These are phyloP conservation scores for Salarias fasciatus DNA, from an alignment of 2,797 vertebrate species.

Conservation along the genomic window DNA sequence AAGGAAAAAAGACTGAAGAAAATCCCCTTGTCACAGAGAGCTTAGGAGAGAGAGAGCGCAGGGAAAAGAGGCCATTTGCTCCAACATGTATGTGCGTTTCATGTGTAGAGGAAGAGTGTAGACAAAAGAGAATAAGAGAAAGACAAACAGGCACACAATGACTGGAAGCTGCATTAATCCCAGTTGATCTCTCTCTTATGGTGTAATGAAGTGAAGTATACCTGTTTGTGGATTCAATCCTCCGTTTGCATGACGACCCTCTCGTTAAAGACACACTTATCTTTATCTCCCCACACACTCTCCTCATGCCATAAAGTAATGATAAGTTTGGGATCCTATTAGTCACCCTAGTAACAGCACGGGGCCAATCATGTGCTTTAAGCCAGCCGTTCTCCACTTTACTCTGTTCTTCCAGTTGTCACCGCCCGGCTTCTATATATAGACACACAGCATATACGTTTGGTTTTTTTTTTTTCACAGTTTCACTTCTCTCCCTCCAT, in stretches of 20 bases:
- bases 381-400: constrained; percentile 34
- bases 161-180: constrained; percentile 61
- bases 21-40: constrained; percentile 55
- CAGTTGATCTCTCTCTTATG: constrained; percentile 37
- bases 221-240: constrained; percentile 10
- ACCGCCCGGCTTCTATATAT: constrained; percentile 32
- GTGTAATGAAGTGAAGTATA: constrained; percentile 18
- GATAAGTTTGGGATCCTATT: constrained; percentile 50
- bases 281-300: constrained; percentile 27
- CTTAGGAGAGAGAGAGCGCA: constrained; percentile 38
- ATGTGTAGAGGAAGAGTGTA: constrained; percentile 24
- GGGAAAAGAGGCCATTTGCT: constrained; percentile 25
- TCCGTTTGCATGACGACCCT: background rate
- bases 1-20: constrained; percentile 57
- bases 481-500: background rate
- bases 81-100: constrained; percentile 5
- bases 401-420: constrained; percentile 19
- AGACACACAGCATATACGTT: too few relatives aligned
- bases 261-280: constrained; percentile 12
- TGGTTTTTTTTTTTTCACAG: constrained; percentile 18
- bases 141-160: constrained; percentile 40
- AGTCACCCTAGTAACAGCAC: constrained; percentile 52
- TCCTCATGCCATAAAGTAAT: constrained; percentile 13
- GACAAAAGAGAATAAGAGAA: background rate
- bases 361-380: constrained; percentile 33